These are phyloP conservation scores for Otus sunia DNA, from an alignment of 2,113 vertebrate species.

Conservation along the genomic window DNA sequence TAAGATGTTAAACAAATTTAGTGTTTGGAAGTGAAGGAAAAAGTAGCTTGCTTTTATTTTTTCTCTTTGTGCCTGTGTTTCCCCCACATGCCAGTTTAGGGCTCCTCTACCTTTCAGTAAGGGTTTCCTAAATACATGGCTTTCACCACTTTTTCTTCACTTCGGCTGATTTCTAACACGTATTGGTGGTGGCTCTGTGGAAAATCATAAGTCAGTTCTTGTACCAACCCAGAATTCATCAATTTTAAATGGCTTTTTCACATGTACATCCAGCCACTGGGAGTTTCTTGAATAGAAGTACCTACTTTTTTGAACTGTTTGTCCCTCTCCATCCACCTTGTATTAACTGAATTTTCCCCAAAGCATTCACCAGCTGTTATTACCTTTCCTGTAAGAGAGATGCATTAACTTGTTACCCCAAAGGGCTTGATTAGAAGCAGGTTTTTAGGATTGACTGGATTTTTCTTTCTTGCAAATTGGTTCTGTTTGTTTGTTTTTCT, in stretches of 20 bases:
- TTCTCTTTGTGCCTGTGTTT: fast-evolving
- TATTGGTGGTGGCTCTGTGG: not conserved
- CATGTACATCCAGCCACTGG: not conserved
- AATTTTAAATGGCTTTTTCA: not conserved
- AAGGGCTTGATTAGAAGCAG: not conserved
- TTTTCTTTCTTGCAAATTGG: not conserved
- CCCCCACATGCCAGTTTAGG: no score
- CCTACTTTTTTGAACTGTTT: not conserved
- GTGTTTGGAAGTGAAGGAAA: not conserved
- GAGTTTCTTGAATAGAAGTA: not conserved
- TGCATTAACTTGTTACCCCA: not conserved
- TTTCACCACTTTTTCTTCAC: not conserved
- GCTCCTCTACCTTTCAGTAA: not conserved
- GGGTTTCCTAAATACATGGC: not conserved
- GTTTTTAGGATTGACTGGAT: not conserved
- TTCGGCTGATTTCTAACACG: not conserved
- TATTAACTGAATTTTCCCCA: not conserved
- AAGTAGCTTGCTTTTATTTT: not conserved
- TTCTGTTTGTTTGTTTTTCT: not conserved
- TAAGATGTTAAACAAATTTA: not conserved
- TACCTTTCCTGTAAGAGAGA: not conserved
- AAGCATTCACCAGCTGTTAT: not conserved
- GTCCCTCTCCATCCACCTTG: not conserved
- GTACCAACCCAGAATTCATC: not conserved
- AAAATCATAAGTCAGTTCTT: not conserved